phyloP scores from a whole-genome alignment of 2,888 invertebrate genomes.

The Cataglyphis albicans region DNA sequence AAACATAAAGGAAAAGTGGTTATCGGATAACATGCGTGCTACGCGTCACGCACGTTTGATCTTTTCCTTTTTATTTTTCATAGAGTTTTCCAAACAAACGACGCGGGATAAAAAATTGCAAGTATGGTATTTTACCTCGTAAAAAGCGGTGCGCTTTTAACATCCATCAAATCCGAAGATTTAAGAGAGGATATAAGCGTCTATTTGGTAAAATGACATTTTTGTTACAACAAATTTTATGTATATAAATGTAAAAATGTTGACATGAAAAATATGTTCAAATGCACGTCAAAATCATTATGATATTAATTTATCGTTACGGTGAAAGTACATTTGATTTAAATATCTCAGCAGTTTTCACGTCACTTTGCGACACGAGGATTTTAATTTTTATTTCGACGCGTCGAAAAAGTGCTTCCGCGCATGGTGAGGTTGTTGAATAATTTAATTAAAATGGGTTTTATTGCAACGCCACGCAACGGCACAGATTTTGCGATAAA shows the following conservation, averaged over 20 bases:
- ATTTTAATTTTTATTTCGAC: slow-evolving; percentile 24
- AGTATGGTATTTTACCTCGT: not conserved
- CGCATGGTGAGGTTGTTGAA: slow-evolving; percentile 21
- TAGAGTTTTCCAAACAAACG: not conserved
- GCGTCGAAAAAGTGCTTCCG: slow-evolving; percentile 7
- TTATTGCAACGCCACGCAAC: slow-evolving; percentile 19
- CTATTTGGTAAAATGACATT: not conserved
- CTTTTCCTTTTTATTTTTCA: slow-evolving; percentile 55
- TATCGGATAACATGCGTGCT: slow-evolving; percentile 59
- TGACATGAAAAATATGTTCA: not conserved
- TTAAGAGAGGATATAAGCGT: not conserved
- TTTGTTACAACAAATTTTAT: not conserved
- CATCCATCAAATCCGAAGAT: not conserved
- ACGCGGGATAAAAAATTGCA: not conserved
- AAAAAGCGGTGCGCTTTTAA: not conserved
- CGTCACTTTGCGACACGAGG: not conserved
- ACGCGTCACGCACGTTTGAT: slow-evolving; percentile 55
- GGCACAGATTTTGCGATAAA: slow-evolving; percentile 42
- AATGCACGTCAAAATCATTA: not conserved
- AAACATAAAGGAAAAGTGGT: slow-evolving; percentile 59
- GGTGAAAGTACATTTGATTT: not conserved
- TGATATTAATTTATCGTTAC: not conserved
- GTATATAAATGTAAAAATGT: not conserved
- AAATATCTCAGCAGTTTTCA: not conserved
- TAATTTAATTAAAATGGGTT: slow-evolving; percentile 29